These are phyloP conservation scores for Danio tinwini DNA, from an alignment of 2,797 vertebrate genomes.

Conservation along the genomic window DNA sequence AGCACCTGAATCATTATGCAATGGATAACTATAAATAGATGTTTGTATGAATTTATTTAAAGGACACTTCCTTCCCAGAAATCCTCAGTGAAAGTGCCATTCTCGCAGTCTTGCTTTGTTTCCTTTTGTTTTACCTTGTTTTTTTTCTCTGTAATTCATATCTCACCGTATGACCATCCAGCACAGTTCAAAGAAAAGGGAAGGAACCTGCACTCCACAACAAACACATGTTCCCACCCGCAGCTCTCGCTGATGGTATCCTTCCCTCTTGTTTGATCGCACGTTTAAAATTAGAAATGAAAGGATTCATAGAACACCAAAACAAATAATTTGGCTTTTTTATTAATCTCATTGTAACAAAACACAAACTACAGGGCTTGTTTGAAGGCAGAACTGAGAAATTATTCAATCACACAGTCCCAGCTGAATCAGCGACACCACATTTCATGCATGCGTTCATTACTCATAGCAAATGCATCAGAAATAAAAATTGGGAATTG, in stretches of 20 bases:
- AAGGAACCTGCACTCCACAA: slow-evolving; percentile 54
- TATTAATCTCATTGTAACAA: slow-evolving; percentile 44
- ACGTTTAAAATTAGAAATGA: slow-evolving; percentile 55
- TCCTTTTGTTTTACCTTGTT: slow-evolving; percentile 6
- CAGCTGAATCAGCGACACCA: background rate
- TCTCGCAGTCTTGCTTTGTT: slow-evolving; percentile 21
- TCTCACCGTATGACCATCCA: slow-evolving; percentile 35
- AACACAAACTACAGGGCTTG: slow-evolving; percentile 17
- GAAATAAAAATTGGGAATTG: background rate
- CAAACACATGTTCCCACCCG: slow-evolving; percentile 54
- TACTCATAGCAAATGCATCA: slow-evolving; percentile 6
- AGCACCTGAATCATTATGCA: background rate
- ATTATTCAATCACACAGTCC: background rate
- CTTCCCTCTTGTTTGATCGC: slow-evolving; percentile 54
- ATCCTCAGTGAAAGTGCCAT: slow-evolving; percentile 34
- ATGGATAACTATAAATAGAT: slow-evolving; percentile 30
- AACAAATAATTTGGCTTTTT: slow-evolving; percentile 47
- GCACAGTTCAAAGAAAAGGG: slow-evolving; percentile 54
- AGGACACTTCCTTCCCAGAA: slow-evolving; percentile 39
- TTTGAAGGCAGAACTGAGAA: slow-evolving; percentile 28
- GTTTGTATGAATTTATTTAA: slow-evolving; percentile 28
- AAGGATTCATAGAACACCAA: slow-evolving; percentile 52
- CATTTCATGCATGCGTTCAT: background rate
- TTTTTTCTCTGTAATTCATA: slow-evolving; percentile 42
- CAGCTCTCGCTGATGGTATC: slow-evolving; percentile 37